phyloP scores from a whole-genome alignment of 2,113 vertebrate species.

The Boleophthalmus pectinirostris region DNA sequence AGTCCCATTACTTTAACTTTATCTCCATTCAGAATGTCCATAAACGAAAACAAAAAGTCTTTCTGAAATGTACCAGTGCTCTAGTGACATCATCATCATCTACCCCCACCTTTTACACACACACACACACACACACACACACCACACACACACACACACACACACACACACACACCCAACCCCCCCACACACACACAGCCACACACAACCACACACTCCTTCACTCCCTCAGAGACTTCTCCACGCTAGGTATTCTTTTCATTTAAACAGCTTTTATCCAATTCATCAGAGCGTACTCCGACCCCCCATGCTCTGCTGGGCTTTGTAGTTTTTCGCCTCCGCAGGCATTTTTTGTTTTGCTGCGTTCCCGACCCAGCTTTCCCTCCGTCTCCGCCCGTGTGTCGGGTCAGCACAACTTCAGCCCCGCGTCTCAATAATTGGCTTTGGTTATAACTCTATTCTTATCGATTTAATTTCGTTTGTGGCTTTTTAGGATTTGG shows the following conservation, averaged over 20 bases:
- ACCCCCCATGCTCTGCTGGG: neutral
- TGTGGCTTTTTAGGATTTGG: neutral
- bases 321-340: slow-evolving; percentile 28
- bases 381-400: slow-evolving; percentile 12
- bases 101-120: slow-evolving; percentile 47
- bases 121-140: too few relatives aligned
- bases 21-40: slow-evolving; percentile 34
- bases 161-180: slow-evolving; percentile 3
- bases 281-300: slow-evolving; percentile 12
- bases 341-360: slow-evolving; percentile 10
- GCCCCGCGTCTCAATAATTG: too few relatives aligned
- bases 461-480: neutral
- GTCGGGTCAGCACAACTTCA: neutral
- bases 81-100: slow-evolving; percentile 59
- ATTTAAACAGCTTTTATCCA: slow-evolving; percentile 28
- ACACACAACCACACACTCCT: slow-evolving; percentile 3
- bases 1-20: neutral
- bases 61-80: slow-evolving; percentile 52
- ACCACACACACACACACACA: neutral
- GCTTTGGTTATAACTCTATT: neutral
- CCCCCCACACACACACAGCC: neutral
- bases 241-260: slow-evolving; percentile 22
- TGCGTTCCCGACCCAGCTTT: neutral
- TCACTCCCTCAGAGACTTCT: slow-evolving; percentile 34
- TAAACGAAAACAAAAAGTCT: slow-evolving; percentile 61